Conservation (phyloP, 2,888 invertebrate genomes). For the Pammene aurita region DNA sequence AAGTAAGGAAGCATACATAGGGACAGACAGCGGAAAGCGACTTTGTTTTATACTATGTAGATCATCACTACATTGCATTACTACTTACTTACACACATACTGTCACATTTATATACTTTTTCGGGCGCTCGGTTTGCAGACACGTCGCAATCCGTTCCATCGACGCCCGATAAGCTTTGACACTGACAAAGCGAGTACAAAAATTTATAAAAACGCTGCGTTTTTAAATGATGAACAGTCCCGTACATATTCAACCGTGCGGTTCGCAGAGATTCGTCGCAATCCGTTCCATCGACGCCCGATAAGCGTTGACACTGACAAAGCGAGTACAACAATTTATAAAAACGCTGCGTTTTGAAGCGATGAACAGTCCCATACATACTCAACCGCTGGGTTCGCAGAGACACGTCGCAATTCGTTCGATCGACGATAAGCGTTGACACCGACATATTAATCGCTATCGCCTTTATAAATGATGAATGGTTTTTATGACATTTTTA, state of each 20-base stretch:
- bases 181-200: not conserved
- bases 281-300: too few species aligned
- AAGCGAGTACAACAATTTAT: not conserved
- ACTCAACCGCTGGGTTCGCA: not conserved
- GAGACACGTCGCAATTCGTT: conserved; percentile 10
- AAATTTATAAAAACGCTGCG: not conserved
- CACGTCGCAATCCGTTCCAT: too few species aligned
- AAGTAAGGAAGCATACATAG: too few species aligned
- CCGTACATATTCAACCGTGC: too few species aligned
- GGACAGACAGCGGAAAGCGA: too few species aligned
- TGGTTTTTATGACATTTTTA: not conserved
- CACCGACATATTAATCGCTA: conserved; percentile 7
- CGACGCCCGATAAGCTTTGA: not conserved
- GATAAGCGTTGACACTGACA: not conserved
- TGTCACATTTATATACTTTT: too few species aligned
- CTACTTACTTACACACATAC: too few species aligned
- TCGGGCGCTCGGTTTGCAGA: too few species aligned
- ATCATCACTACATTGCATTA: too few species aligned
- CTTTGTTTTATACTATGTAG: too few species aligned
- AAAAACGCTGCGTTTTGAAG: not conserved
- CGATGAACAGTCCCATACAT: not conserved
- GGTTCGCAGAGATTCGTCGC: too few species aligned
- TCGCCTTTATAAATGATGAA: not conserved
- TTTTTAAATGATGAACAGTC: too few species aligned
- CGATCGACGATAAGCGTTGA: not conserved